Evolutionary conservation across 37 sponge, comb jelly and placozoan genomes (phyloP).

Genomic region (Cladorhizidae sp.): DNA sequence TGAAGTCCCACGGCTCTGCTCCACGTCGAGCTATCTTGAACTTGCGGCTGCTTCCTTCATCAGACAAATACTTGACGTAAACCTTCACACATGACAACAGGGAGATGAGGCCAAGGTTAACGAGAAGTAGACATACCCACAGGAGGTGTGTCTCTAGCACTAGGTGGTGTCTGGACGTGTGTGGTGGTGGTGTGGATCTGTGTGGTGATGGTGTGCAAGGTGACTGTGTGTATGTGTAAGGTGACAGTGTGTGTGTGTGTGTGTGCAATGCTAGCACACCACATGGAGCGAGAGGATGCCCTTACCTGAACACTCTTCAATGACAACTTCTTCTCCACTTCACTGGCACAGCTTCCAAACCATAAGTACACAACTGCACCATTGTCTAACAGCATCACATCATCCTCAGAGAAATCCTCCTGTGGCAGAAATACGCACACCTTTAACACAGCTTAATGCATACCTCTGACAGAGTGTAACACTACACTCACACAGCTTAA

Average conservation of each 20-base stretch:
- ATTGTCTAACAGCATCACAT: slow-evolving; percentile 95
- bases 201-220: not conserved
- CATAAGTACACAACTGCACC: slow-evolving; percentile 92
- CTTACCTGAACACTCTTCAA: slow-evolving; percentile 91
- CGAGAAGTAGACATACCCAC: too few relatives aligned
- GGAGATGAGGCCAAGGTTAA: too few relatives aligned
- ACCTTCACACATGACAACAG: slow-evolving; percentile 70
- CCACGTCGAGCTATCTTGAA: slow-evolving; percentile 76
- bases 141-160: too few relatives aligned
- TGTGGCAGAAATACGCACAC: slow-evolving; percentile 19
- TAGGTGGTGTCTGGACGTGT: too few relatives aligned
- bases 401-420: slow-evolving; percentile 92
- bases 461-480: too few relatives aligned
- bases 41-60: slow-evolving; percentile 46
- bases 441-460: too few relatives aligned
- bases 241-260: slow-evolving; percentile 7
- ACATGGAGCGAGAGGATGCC: not conserved
- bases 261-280: not conserved
- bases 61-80: slow-evolving; percentile 73
- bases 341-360: slow-evolving; percentile 86
- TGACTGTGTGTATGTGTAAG: not conserved
- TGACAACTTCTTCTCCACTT: slow-evolving; percentile 92
- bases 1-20: slow-evolving; percentile 87
- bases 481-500: too few relatives aligned
- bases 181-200: too few relatives aligned